These are phyloP conservation scores for Catharus ustulatus DNA, from an alignment of 2,797 vertebrate genomes.

Conservation along the genomic window DNA sequence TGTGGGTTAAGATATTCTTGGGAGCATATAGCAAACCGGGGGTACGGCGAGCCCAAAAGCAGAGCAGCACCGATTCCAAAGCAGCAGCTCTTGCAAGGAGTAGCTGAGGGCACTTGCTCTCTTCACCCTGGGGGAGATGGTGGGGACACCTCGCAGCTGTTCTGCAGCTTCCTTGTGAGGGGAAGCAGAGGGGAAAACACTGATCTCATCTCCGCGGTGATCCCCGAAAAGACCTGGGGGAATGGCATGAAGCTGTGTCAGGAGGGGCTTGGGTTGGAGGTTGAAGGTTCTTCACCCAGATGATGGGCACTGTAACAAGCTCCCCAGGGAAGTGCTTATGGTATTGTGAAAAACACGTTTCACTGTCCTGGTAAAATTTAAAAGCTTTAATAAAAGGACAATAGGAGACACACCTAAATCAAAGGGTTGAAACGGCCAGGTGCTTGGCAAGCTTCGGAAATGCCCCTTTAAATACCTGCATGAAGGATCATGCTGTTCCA, in stretches of 20 bases:
- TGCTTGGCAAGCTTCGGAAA: no score
- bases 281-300: background rate
- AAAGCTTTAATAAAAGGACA: no score
- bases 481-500: background rate
- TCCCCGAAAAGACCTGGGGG: background rate
- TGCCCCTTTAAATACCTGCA: background rate
- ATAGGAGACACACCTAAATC: no score
- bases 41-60: background rate
- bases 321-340: background rate
- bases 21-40: background rate
- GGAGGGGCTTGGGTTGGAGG: background rate
- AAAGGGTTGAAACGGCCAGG: no score
- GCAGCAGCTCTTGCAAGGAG: background rate
- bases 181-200: background rate
- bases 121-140: background rate
- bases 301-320: no score
- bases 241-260: background rate
- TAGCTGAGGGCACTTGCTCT: background rate
- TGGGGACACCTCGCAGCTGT: no score
- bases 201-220: background rate
- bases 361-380: no score
- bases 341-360: no score
- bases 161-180: background rate
- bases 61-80: background rate
- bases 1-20: background rate